Conservation (phyloP, 2,888 invertebrate species). For the Epiblema foenella region DNA sequence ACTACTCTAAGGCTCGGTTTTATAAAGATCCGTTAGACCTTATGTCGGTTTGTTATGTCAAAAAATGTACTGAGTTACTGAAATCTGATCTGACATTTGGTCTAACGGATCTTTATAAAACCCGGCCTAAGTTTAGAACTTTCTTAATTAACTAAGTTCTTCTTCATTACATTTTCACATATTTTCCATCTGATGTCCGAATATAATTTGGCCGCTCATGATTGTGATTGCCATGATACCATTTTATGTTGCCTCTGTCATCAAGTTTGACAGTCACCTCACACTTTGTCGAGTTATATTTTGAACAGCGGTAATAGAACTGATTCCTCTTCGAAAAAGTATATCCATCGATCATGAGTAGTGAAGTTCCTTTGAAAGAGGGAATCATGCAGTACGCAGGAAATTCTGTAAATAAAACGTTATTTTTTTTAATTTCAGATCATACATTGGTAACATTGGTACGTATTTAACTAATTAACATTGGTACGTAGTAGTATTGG, state of each 20-base stretch:
- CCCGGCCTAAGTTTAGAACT: too few species aligned
- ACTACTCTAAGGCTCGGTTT: too few species aligned
- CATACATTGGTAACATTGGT: too few species aligned
- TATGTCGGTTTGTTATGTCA: too few species aligned
- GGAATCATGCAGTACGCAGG: conserved; percentile 7
- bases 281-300: conserved; percentile 17
- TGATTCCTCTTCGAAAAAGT: conserved; percentile 32
- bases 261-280: conserved; percentile 35
- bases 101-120: too few species aligned
- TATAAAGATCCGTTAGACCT: too few species aligned
- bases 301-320: conserved; percentile 24
- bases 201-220: conserved; percentile 29
- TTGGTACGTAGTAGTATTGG: too few species aligned
- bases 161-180: conserved; percentile 7
- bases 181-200: conserved; percentile 13
- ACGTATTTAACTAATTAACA: too few species aligned
- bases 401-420: conserved; percentile 14
- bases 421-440: too few species aligned
- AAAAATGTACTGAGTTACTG: too few species aligned
- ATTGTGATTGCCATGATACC: conserved; percentile 18
- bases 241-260: conserved; percentile 6
- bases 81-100: too few species aligned
- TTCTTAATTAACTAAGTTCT: too few species aligned
- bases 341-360: conserved; percentile 22
- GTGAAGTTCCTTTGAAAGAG: neutral